Evolutionary conservation across 2,113 vertebrate species (phyloP).

Genomic region (Hippocampus barbouri): DNA sequence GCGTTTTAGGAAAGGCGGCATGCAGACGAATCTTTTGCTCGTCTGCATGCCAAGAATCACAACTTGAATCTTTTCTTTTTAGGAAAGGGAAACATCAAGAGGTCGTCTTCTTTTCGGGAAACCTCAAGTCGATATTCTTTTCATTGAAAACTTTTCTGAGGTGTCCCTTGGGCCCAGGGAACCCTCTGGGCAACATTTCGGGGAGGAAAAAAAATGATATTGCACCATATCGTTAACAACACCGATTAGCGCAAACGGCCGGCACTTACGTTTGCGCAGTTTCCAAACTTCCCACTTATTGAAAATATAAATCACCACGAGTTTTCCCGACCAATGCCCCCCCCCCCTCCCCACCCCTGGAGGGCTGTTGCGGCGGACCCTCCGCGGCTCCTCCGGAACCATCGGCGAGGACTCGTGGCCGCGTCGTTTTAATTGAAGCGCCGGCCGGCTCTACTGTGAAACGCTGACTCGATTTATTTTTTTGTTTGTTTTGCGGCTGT

Average conservation of each 20-base stretch:
- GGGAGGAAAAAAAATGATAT: background rate
- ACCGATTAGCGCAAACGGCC: background rate
- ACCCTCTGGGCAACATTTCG: background rate
- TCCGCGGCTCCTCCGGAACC: slow-evolving; percentile 26
- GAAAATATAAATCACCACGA: slow-evolving; percentile 53
- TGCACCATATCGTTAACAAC: background rate
- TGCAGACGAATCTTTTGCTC: too few relatives aligned
- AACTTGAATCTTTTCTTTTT: too few relatives aligned
- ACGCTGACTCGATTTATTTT: background rate
- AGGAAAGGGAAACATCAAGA: too few relatives aligned
- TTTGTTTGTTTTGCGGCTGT: slow-evolving; percentile 21
- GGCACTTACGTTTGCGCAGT: background rate
- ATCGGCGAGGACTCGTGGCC: slow-evolving; percentile 9
- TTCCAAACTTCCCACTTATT: slow-evolving; percentile 42
- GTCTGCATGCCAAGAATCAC: too few relatives aligned
- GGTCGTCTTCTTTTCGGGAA: too few relatives aligned
- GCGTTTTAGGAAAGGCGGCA: too few relatives aligned
- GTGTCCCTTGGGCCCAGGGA: background rate
- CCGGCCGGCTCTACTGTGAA: slow-evolving; percentile 6
- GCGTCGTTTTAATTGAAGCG: slow-evolving; percentile 30
- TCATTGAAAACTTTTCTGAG: background rate
- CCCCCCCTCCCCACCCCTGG: slow-evolving; percentile 9
- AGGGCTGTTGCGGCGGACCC: slow-evolving; percentile 22
- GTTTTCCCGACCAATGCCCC: slow-evolving; percentile 12
- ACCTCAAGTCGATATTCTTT: background rate